A percentile compares a stretch with the other conserved stretches of the same genome.
phyloP scores from a whole-genome alignment of 2,888 invertebrate genomes.

The Chalcis sispes region DNA sequence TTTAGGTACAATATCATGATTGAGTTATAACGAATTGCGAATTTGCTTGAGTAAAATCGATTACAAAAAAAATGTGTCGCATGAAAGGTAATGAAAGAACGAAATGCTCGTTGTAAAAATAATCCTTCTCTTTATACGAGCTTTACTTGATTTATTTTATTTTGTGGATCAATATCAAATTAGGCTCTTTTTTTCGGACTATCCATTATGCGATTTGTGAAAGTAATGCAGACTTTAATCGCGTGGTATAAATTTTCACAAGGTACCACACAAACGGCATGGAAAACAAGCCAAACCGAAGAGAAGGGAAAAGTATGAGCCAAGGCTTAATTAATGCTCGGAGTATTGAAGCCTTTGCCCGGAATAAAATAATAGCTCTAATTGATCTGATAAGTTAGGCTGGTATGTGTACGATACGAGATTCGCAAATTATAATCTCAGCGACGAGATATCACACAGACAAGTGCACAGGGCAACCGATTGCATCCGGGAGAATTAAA shows the following conservation, averaged over 20 bases:
- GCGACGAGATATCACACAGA: no score
- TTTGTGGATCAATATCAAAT: slow-evolving; percentile 27
- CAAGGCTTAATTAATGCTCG: slow-evolving; percentile 13
- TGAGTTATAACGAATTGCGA: no score
- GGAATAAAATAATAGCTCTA: slow-evolving; percentile 74
- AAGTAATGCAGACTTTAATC: no score
- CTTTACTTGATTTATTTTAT: slow-evolving; percentile 20
- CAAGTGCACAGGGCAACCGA: no score
- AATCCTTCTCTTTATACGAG: neutral
- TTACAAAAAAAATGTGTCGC: no score
- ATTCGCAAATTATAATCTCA: slow-evolving; percentile 10
- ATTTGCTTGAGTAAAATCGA: no score
- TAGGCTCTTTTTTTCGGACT: neutral
- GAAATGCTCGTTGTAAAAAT: neutral
- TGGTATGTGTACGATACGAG: slow-evolving; percentile 2
- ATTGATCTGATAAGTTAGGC: slow-evolving; percentile 66
- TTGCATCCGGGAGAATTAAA: neutral
- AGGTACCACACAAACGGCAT: slow-evolving; percentile 9
- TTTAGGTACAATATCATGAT: no score
- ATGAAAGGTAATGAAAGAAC: neutral
- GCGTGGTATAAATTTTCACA: no score
- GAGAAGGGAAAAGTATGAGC: neutral
- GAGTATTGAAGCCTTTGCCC: neutral
- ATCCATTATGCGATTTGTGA: slow-evolving; percentile 23
- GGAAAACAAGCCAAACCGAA: neutral